Evolutionary conservation across 2,113 vertebrate genomes (phyloP).

Genomic region (Ancistrus triradiatus): DNA sequence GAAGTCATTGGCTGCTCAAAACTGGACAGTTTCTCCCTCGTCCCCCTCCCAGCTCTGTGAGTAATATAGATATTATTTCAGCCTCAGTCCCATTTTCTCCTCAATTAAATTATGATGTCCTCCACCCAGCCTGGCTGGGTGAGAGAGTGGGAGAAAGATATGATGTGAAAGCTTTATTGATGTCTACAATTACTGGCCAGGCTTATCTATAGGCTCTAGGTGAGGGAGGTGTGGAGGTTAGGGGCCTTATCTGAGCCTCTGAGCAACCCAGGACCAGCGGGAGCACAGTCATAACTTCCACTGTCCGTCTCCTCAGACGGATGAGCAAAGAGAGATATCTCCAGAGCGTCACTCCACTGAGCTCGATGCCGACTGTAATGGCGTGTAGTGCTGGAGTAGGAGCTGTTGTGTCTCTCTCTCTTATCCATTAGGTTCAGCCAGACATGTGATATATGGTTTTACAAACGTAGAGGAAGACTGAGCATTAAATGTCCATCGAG

Average conservation of each 20-base stretch:
- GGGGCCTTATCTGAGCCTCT: conserved; percentile 55
- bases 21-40: conserved; percentile 44
- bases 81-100: conserved; percentile 65
- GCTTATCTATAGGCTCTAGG: conserved; percentile 53
- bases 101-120: conserved; percentile 74
- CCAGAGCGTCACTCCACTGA: background rate
- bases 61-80: conserved; percentile 75
- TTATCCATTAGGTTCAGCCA: conserved; percentile 16
- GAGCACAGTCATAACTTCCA: conserved; percentile 67
- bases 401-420: conserved; percentile 1
- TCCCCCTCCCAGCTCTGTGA: conserved; percentile 54
- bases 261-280: conserved; percentile 53
- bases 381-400: background rate
- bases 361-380: conserved; percentile 1
- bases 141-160: conserved; percentile 36
- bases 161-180: conserved; percentile 76
- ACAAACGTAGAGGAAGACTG: background rate
- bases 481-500: background rate
- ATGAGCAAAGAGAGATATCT: conserved; percentile 65
- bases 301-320: conserved; percentile 69
- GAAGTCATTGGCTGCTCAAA: conserved; percentile 57
- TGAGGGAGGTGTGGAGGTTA: conserved; percentile 55
- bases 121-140: conserved; percentile 57
- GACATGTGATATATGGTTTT: conserved; percentile 10
- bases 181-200: conserved; percentile 69